These are phyloP conservation scores for Dendrocincla fuliginosa DNA, from an alignment of 2,797 vertebrate genomes.

Conservation along the genomic window DNA sequence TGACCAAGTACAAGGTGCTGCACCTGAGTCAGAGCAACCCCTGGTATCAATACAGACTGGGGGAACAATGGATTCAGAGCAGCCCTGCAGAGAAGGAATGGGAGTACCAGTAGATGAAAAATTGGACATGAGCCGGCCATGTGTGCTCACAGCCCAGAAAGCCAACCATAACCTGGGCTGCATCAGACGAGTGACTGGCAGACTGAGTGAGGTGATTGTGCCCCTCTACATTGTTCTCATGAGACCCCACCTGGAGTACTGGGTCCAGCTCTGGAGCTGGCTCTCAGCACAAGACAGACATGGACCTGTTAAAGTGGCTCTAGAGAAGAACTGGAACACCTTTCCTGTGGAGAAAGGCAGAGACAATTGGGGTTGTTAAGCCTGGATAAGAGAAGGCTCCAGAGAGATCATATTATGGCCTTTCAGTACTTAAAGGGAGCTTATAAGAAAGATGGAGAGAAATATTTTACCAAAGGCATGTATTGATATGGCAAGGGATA, in stretches of 20 bases:
- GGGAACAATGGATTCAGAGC: neutral
- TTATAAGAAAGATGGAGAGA: neutral
- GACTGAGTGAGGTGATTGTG: neutral
- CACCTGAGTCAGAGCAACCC: neutral
- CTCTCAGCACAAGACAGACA: neutral
- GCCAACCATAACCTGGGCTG: neutral
- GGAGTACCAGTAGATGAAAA: neutral
- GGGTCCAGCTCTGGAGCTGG: neutral
- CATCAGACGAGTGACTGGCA: neutral
- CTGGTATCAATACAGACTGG: neutral
- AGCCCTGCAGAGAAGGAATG: neutral
- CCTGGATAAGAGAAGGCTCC: neutral
- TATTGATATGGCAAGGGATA: neutral
- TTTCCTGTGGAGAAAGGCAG: neutral
- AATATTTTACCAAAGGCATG: neutral
- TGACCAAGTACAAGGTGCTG: neutral
- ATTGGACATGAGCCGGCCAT: fast-evolving
- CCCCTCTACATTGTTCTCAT: neutral
- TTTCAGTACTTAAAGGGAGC: neutral
- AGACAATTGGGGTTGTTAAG: neutral
- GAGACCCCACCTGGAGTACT: neutral
- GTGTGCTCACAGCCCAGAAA: neutral
- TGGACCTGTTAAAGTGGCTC: neutral
- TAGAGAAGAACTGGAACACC: neutral
- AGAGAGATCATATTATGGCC: neutral